A percentile compares a stretch with the other conserved stretches of the same genome.
phyloP scores from a whole-genome alignment of 2,113 vertebrate species.

The Calonectris borealis region DNA sequence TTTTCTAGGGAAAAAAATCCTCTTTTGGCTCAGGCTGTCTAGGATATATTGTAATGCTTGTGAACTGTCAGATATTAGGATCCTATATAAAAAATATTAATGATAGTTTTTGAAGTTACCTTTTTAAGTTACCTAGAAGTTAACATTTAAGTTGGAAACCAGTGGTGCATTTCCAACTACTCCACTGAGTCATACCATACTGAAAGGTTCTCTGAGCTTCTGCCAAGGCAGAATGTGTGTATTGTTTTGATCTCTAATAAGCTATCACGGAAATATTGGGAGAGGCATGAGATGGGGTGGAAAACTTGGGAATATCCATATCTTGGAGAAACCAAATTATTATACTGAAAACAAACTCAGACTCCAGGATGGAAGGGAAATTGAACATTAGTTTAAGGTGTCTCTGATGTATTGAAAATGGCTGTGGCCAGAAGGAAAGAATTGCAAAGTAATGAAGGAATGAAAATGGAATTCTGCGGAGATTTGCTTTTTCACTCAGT shows the following conservation, averaged over 20 bases:
- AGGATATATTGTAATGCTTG: not conserved
- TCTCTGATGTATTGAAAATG: not conserved
- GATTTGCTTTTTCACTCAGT: not conserved
- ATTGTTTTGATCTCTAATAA: not conserved
- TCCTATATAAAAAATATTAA: not conserved
- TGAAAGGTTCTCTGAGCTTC: not conserved
- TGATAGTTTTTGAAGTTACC: not conserved
- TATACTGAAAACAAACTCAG: not conserved
- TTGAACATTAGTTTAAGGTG: not conserved
- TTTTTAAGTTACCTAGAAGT: not conserved
- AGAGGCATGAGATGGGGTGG: not conserved
- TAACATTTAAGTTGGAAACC: not conserved
- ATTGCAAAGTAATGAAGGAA: not conserved
- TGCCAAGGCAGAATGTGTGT: not conserved
- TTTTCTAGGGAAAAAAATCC: not conserved
- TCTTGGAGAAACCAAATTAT: not conserved
- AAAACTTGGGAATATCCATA: not conserved
- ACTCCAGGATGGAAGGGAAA: not conserved
- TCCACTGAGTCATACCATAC: not conserved
- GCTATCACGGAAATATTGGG: not conserved
- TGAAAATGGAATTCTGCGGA: conserved; percentile 13
- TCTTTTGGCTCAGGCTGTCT: not conserved
- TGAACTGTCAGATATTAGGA: not conserved
- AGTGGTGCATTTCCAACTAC: not conserved
- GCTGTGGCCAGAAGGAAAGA: not conserved